These are phyloP conservation scores for Coregonus sp. DNA, from an alignment of 2,797 vertebrate genomes.

Conservation along the genomic window DNA sequence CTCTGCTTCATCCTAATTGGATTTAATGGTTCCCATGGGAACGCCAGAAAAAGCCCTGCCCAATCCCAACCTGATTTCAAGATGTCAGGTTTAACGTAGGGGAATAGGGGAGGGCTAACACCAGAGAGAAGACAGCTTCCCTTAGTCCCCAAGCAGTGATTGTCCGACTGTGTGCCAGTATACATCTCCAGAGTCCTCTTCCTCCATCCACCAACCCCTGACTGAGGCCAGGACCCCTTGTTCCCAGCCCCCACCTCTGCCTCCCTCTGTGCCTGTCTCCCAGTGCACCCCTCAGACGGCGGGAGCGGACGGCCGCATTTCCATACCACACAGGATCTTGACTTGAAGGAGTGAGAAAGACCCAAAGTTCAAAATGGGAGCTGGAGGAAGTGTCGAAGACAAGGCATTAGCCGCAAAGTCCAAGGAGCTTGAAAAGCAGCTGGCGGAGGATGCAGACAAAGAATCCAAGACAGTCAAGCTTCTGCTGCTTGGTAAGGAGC, in stretches of 20 bases:
- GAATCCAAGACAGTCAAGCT: slow-evolving; percentile 95
- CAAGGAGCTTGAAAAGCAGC: slow-evolving; percentile 94
- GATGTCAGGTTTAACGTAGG: slow-evolving; percentile 15
- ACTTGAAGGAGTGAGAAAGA: slow-evolving; percentile 68
- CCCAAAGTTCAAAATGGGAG: slow-evolving; percentile 80
- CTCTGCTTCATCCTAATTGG: slow-evolving; percentile 16
- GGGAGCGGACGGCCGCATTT: slow-evolving; percentile 13
- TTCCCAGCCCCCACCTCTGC: neutral
- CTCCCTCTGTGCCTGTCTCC: slow-evolving; percentile 1
- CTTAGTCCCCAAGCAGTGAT: slow-evolving; percentile 7
- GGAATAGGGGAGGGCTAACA: slow-evolving; percentile 20
- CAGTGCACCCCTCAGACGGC: slow-evolving; percentile 9
- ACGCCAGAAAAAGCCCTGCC: slow-evolving; percentile 20
- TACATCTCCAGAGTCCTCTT: slow-evolving; percentile 12
- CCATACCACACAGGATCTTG: slow-evolving; percentile 55
- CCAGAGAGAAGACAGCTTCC: slow-evolving; percentile 4
- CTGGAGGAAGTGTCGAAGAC: slow-evolving; percentile 93
- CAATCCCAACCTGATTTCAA: slow-evolving; percentile 16
- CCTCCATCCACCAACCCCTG: neutral
- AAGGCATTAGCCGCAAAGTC: slow-evolving; percentile 74
- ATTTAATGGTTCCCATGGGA: slow-evolving; percentile 15
- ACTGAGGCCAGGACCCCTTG: slow-evolving; percentile 8
- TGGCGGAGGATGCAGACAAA: slow-evolving; percentile 93
- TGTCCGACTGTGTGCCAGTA: slow-evolving; percentile 10
- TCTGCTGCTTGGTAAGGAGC: slow-evolving; percentile 89